phyloP scores from a whole-genome alignment of 2,797 vertebrate genomes.

The Hyperoplus lanceolatus region DNA sequence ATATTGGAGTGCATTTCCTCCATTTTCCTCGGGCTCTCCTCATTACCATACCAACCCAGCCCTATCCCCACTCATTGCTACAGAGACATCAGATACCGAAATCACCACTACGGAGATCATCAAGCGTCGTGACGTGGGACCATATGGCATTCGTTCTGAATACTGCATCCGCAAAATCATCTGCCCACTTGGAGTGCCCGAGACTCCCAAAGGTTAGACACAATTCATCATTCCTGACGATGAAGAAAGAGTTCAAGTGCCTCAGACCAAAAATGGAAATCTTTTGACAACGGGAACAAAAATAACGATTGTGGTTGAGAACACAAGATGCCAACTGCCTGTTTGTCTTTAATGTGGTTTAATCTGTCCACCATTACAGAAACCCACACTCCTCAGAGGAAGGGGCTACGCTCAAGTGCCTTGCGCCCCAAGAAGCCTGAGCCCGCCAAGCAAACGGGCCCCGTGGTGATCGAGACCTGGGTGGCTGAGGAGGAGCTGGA shows the following conservation, averaged over 20 bases:
- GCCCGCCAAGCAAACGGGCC: constrained; percentile 96
- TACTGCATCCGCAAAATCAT: constrained; percentile 99
- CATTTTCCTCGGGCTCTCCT: constrained; percentile 73
- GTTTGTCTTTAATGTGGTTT: neutral
- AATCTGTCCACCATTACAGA: constrained; percentile 80
- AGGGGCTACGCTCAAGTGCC: constrained; percentile 97
- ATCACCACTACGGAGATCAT: constrained; percentile 99
- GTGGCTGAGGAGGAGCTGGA: constrained; percentile 97
- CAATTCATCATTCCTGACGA: neutral
- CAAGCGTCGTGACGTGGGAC: constrained; percentile 95
- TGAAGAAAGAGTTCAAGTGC: neutral
- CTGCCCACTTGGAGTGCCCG: constrained; percentile 96
- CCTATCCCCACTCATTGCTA: constrained; percentile 82
- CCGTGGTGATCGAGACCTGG: constrained; percentile 97
- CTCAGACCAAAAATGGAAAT: accelerated
- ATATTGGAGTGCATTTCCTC: constrained; percentile 72
- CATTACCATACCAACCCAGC: constrained; percentile 78
- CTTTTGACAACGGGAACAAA: neutral
- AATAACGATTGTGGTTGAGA: neutral
- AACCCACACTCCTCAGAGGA: constrained; percentile 97
- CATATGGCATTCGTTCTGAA: constrained; percentile 95
- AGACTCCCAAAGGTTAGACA: constrained; percentile 93
- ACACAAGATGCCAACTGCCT: neutral
- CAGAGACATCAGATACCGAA: constrained; percentile 97
- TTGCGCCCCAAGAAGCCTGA: constrained; percentile 96